A percentile compares a stretch with the other conserved stretches of the same genome.
Conservation (phyloP, 2,113 vertebrate genomes). For the Amphiprion percula region DNA sequence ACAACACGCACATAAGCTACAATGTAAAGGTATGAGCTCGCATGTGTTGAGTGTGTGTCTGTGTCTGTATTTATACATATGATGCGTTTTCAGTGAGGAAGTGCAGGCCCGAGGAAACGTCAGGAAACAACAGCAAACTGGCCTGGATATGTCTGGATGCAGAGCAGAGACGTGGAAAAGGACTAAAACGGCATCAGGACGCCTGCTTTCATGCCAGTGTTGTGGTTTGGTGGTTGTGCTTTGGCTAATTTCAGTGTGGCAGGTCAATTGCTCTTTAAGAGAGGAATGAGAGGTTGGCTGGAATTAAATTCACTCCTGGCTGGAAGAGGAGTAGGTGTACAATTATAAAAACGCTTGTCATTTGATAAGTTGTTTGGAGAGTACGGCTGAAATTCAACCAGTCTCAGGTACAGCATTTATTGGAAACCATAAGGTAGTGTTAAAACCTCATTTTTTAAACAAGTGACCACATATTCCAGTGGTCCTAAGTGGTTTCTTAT, state of each 20-base stretch:
- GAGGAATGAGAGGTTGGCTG: conserved; percentile 36
- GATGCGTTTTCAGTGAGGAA: conserved; percentile 71
- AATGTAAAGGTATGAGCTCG: conserved; percentile 29
- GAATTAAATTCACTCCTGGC: conserved; percentile 34
- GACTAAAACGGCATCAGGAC: conserved; percentile 61
- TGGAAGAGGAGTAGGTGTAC: conserved; percentile 11
- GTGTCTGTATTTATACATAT: conserved; percentile 47
- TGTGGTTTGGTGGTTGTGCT: conserved; percentile 65
- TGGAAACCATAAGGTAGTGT: background rate
- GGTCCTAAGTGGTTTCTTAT: background rate
- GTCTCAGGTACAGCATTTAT: background rate
- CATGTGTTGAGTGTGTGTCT: conserved; percentile 32
- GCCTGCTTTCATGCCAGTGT: conserved; percentile 58
- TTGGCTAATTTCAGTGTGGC: conserved; percentile 77
- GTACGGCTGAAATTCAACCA: conserved; percentile 18
- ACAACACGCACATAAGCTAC: conserved; percentile 24
- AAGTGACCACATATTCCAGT: background rate
- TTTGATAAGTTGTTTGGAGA: conserved; percentile 25
- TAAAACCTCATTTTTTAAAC: background rate
- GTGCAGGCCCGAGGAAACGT: conserved; percentile 76
- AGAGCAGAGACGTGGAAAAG: conserved; percentile 78
- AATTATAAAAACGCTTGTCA: conserved; percentile 21
- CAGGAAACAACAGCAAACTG: conserved; percentile 80
- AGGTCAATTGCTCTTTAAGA: conserved; percentile 60
- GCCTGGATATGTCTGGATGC: conserved; percentile 52